Evolutionary conservation across 1,140 invertebrate genomes (phyloP).

Genomic region (Acyrthosiphon pisum): DNA sequence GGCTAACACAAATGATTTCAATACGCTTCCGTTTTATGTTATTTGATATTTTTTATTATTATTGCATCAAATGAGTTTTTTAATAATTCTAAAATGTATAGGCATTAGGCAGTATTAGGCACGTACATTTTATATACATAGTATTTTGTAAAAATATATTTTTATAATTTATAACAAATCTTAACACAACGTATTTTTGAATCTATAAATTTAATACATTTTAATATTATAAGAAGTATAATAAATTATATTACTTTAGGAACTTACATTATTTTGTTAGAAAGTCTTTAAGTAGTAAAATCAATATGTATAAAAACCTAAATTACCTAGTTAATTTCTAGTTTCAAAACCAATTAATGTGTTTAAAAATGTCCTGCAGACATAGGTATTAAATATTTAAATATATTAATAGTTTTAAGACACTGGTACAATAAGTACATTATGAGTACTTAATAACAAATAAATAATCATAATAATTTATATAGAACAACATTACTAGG

Average conservation of each 20-base stretch:
- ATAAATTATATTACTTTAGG: background rate
- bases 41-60: background rate
- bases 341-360: background rate
- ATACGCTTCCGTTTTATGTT: background rate
- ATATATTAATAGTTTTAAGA: background rate
- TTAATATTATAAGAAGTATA: background rate
- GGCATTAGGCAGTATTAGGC: background rate
- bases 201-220: background rate
- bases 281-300: background rate
- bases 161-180: background rate
- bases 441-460: too few relatives aligned
- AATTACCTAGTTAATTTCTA: too few relatives aligned
- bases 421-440: background rate
- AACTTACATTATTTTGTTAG: background rate
- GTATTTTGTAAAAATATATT: background rate
- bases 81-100: background rate
- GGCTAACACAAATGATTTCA: background rate
- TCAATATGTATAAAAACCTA: background rate
- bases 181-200: background rate
- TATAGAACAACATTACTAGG: background rate
- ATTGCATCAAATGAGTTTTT: background rate
- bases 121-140: too few relatives aligned
- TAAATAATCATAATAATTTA: background rate
- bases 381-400: background rate
- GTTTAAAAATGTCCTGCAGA: background rate